These are phyloP conservation scores for Sipha maydis DNA, from an alignment of 2,888 invertebrate genomes.

Conservation along the genomic window DNA sequence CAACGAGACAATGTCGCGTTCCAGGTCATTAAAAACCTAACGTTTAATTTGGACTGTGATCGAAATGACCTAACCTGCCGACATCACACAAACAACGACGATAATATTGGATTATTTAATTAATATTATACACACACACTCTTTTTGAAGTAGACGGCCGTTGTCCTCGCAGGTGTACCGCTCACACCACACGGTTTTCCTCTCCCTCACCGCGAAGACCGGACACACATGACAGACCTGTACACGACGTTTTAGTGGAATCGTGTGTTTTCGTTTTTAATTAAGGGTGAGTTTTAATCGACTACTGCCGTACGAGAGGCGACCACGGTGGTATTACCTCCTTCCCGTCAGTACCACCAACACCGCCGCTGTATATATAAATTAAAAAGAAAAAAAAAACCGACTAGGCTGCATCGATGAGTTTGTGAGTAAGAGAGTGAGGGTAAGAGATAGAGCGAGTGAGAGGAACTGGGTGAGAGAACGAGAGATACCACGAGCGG, in stretches of 20 bases:
- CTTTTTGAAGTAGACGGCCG: neutral
- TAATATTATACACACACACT: slow-evolving; percentile 7
- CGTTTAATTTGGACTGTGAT: neutral
- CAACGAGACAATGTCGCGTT: slow-evolving; percentile 25
- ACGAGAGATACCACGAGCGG: slow-evolving; percentile 57
- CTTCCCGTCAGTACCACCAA: neutral
- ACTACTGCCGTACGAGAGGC: slow-evolving; percentile 4
- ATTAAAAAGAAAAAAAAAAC: slow-evolving; percentile 62
- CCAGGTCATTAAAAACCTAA: slow-evolving; percentile 43
- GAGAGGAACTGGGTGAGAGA: slow-evolving; percentile 55
- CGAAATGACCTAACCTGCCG: neutral
- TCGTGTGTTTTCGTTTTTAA: slow-evolving; percentile 52
- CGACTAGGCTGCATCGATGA: slow-evolving; percentile 58
- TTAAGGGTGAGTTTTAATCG: slow-evolving; percentile 55
- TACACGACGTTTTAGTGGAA: neutral
- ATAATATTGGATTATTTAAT: slow-evolving; percentile 30
- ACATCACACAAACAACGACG: neutral
- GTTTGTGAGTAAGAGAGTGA: slow-evolving; percentile 50
- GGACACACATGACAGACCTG: neutral
- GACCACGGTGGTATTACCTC: slow-evolving; percentile 31
- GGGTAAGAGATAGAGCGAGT: slow-evolving; percentile 58
- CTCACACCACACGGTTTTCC: neutral
- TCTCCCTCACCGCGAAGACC: neutral
- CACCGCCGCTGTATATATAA: slow-evolving; percentile 16
- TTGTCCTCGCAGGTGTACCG: slow-evolving; percentile 22